Conservation (phyloP, 2,888 invertebrate species). For the Sipha maydis region DNA sequence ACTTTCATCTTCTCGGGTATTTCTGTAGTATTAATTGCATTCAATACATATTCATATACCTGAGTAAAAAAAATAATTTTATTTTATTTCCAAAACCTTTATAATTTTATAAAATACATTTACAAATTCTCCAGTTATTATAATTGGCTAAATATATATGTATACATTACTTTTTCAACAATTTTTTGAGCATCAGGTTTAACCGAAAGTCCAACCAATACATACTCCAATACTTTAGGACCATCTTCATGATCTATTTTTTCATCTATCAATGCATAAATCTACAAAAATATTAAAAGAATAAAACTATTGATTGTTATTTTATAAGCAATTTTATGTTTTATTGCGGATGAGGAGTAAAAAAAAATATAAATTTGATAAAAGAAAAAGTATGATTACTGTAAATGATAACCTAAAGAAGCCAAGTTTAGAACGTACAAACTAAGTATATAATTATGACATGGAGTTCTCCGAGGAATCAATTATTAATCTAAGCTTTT, state of each 20-base stretch:
- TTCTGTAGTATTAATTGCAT: slow-evolving; percentile 68
- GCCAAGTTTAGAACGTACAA: too few species aligned
- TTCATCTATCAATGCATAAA: slow-evolving; percentile 65
- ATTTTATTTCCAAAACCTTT: not conserved
- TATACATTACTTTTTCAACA: slow-evolving; percentile 66
- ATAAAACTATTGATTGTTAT: too few species aligned
- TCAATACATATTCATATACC: slow-evolving; percentile 67
- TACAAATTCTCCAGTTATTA: too few species aligned
- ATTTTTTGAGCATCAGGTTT: slow-evolving; percentile 66
- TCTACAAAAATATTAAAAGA: slow-evolving; percentile 64
- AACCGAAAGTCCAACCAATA: slow-evolving; percentile 66
- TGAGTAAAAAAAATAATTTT: slow-evolving; percentile 7
- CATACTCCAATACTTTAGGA: slow-evolving; percentile 66
- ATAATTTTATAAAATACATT: not conserved
- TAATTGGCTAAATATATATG: not conserved
- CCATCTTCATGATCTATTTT: slow-evolving; percentile 66
- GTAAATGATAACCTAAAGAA: too few species aligned
- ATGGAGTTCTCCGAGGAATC: too few species aligned
- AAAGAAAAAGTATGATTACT: too few species aligned
- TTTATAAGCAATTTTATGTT: too few species aligned
- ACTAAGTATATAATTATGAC: too few species aligned
- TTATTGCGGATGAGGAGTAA: too few species aligned
- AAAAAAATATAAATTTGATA: too few species aligned
- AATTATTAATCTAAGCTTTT: too few species aligned
- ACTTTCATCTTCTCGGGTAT: slow-evolving; percentile 68